Percentiles rank a stretch among this genome's conserved stretches.
Conservation (phyloP, 1,140 invertebrate species). For the Aphaenogaster ashmeadi region DNA sequence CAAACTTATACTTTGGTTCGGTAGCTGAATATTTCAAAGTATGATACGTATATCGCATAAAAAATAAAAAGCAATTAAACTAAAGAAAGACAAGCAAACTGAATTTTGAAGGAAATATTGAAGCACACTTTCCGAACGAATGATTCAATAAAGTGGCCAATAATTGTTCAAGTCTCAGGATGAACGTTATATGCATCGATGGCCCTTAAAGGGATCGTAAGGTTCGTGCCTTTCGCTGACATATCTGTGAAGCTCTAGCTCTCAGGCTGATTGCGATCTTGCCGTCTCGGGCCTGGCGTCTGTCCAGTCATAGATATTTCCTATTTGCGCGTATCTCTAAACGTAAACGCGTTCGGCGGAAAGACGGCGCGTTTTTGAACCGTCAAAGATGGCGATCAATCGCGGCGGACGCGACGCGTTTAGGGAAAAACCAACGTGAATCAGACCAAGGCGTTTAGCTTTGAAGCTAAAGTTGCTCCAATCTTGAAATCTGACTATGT, state of each 20-base stretch:
- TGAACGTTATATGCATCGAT: not conserved
- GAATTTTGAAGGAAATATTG: too few relatives aligned
- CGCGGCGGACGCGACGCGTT: not conserved
- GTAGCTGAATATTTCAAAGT: too few relatives aligned
- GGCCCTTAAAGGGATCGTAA: not conserved
- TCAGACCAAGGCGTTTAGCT: not conserved
- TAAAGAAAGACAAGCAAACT: too few relatives aligned
- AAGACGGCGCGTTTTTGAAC: constrained; percentile 31
- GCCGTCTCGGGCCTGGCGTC: constrained; percentile 33
- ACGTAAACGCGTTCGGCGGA: constrained; percentile 19
- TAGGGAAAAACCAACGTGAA: not conserved
- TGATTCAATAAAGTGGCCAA: not conserved
- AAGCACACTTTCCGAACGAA: too few relatives aligned
- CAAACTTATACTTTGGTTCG: not conserved
- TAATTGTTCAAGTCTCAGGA: not conserved
- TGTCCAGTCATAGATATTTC: constrained; percentile 64
- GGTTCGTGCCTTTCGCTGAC: not conserved
- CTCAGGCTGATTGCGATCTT: constrained; percentile 44
- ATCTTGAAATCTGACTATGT: not conserved
- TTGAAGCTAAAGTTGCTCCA: not conserved
- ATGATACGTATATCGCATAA: too few relatives aligned
- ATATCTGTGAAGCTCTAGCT: not conserved
- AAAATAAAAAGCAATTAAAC: too few relatives aligned
- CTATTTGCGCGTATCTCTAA: constrained; percentile 59
- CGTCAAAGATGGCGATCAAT: not conserved